Evolutionary conservation across 2,888 invertebrate genomes (phyloP).

Genomic region (Drosophila meridionalis): DNA sequence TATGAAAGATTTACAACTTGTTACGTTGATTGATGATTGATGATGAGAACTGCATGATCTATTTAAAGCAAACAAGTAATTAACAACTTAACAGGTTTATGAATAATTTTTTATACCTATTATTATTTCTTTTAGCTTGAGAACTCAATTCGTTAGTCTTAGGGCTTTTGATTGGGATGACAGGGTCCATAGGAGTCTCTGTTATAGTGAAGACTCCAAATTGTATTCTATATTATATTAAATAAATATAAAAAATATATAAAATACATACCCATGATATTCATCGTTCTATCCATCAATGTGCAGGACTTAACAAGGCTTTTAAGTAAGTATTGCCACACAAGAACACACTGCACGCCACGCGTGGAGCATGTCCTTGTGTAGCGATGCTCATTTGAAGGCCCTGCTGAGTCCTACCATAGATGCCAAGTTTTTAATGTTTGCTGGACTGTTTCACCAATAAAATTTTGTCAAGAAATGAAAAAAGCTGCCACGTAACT

Average conservation of each 20-base stretch:
- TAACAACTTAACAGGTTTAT: constrained; percentile 4
- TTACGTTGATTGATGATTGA: constrained; percentile 3
- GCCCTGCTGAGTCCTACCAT: constrained; percentile 12
- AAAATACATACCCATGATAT: not conserved
- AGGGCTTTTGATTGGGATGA: not conserved
- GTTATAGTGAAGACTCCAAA: not conserved
- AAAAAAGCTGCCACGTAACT: not conserved
- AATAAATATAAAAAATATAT: not conserved
- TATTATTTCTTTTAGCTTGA: not conserved
- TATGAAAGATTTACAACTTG: not conserved
- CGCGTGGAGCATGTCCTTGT: not conserved
- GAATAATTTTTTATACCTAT: not conserved
- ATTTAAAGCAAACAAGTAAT: constrained; percentile 1
- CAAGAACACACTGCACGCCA: not conserved
- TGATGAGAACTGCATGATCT: not conserved
- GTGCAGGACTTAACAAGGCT: not conserved
- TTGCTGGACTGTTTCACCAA: not conserved
- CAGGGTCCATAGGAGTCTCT: not conserved
- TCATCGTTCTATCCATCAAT: not conserved
- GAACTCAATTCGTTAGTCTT: not conserved
- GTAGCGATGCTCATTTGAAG: not conserved
- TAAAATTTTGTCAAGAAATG: not conserved
- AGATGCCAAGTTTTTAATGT: not conserved
- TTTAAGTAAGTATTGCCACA: not conserved
- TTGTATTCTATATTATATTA: not conserved